phyloP scores from a whole-genome alignment of 2,113 vertebrate genomes.

The Calyptomena viridis region DNA sequence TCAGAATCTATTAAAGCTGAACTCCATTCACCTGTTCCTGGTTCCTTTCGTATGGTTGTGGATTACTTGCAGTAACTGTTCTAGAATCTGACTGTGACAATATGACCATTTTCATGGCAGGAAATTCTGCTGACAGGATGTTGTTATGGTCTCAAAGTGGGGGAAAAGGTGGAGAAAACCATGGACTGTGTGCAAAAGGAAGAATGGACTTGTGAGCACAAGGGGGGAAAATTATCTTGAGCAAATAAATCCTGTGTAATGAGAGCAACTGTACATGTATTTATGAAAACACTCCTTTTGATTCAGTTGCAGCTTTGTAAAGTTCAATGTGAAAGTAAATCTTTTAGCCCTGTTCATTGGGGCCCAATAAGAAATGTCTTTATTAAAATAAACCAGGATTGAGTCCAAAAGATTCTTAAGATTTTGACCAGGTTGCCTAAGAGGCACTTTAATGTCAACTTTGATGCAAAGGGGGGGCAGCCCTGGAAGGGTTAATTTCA shows the following conservation, averaged over 20 bases:
- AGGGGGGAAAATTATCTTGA: not conserved
- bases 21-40: not conserved
- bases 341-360: not conserved
- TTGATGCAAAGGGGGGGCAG: not conserved
- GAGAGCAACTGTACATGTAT: not conserved
- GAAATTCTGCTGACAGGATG: not conserved
- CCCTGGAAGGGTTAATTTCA: not conserved
- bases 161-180: not conserved
- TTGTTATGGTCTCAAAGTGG: not conserved
- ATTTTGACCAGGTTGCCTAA: not conserved
- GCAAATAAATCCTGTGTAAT: not conserved
- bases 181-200: not conserved
- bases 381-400: conserved; percentile 35
- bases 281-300: not conserved
- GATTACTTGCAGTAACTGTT: not conserved
- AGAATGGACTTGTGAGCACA: not conserved
- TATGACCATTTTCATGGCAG: not conserved
- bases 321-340: not conserved
- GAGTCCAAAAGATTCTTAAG: not conserved
- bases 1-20: conserved; percentile 29
- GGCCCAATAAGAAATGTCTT: not conserved
- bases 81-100: not conserved
- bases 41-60: not conserved
- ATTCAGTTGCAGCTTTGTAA: conserved; percentile 12
- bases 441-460: not conserved